Conservation (phyloP, 1,140 invertebrate genomes). For the Drosophila seguyi region DNA sequence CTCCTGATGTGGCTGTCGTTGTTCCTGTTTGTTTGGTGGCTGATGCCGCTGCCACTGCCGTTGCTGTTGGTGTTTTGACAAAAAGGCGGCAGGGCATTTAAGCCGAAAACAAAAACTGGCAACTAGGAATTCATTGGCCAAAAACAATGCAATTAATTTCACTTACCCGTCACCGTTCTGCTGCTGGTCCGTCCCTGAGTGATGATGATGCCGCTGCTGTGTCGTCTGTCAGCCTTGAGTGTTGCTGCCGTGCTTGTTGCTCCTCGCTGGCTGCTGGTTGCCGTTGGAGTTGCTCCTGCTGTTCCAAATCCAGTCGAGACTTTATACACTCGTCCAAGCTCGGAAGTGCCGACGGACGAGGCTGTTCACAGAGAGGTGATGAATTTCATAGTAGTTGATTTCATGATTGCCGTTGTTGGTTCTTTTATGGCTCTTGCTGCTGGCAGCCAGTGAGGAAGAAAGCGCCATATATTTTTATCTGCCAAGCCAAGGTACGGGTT, state of each 20-base stretch:
- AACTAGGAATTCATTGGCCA: constrained; percentile 83
- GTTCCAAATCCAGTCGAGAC: constrained; percentile 63
- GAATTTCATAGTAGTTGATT: constrained; percentile 85
- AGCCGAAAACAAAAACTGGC: constrained; percentile 80
- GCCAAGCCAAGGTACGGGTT: not conserved
- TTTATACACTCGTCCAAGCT: constrained; percentile 56
- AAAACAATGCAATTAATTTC: constrained; percentile 85
- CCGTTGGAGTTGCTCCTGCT: constrained; percentile 33
- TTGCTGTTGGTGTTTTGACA: constrained; percentile 29
- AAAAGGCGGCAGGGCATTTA: constrained; percentile 82
- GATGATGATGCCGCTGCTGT: constrained; percentile 60
- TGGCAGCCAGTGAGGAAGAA: not conserved
- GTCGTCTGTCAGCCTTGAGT: constrained; percentile 41
- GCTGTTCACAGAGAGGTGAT: constrained; percentile 76
- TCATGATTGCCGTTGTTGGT: constrained; percentile 75
- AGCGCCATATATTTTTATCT: constrained; percentile 16
- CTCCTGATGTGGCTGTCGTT: constrained; percentile 18
- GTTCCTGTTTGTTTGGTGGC: constrained; percentile 33
- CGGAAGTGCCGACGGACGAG: constrained; percentile 75
- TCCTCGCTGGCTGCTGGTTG: constrained; percentile 24
- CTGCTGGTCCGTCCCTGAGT: constrained; percentile 54
- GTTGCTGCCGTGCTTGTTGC: constrained; percentile 43
- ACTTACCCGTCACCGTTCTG: constrained; percentile 79
- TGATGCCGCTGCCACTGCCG: constrained; percentile 15
- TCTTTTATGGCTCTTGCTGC: constrained; percentile 37